Conservation (phyloP, 2,113 vertebrate genomes). For the Lanius collurio region DNA sequence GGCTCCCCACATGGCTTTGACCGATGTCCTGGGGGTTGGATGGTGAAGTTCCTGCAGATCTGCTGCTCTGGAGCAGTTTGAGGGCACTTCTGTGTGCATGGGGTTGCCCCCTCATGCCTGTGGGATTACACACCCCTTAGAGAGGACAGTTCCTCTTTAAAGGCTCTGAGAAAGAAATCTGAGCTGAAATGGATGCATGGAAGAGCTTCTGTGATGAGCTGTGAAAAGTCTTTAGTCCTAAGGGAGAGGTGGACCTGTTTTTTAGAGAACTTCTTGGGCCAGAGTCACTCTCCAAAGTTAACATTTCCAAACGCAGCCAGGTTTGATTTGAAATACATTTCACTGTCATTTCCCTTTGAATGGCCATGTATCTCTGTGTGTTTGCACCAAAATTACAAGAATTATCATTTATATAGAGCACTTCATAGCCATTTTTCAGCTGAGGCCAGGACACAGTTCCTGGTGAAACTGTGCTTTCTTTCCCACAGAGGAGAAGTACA, state of each 20-base stretch:
- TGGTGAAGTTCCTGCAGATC: neutral
- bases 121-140: neutral
- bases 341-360: neutral
- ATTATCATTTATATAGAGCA: neutral
- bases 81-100: neutral
- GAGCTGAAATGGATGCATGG: neutral
- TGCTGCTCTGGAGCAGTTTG: neutral
- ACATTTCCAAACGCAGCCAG: neutral
- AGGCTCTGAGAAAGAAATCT: neutral
- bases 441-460: neutral
- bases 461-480: neutral
- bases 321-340: neutral
- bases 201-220: neutral
- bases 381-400: neutral
- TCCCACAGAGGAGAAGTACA: constrained; percentile 90
- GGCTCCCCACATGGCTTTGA: neutral
- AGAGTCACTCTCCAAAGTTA: neutral
- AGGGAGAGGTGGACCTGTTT: neutral
- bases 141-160: neutral
- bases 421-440: neutral
- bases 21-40: neutral
- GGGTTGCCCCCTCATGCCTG: neutral
- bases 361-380: neutral
- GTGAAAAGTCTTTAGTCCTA: neutral
- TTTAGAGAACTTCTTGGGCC: neutral